Base-by-base conservation (phyloP, 2,888 invertebrate genomes). In the Saturnia japonica region DNA sequence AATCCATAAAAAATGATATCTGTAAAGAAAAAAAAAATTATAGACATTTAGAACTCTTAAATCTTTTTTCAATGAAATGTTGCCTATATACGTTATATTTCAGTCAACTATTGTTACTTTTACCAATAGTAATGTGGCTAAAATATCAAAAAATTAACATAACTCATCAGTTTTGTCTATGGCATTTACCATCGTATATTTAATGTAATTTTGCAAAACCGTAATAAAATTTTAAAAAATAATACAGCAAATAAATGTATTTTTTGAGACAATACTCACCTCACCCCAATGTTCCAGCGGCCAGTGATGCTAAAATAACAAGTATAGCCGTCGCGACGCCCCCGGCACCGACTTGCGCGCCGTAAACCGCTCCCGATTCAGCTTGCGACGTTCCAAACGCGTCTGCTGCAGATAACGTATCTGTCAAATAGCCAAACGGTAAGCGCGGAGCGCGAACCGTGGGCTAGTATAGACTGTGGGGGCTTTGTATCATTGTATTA, bases 221-320 rank as follows among this genome's bases (percentile, higher is more conserved):
- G 34, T 34, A 6, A 6, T 4, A 34, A 34, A n/a, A n/a, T n/a
- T n/a, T n/a, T n/a, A n/a, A 1, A 54, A 54, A n/a, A 54, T 22
- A 54, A 2, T 54, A 1, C 11, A 22, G 19, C 60, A 42, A 68
- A 25, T n/a, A 66, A 22, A 67, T 25, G 68, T 16, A 7, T 67
- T 42, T 68, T 34, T 60, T n/a, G 70, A 73, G 74, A 54, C 2
- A 72, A 72, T 67, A 95, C 96, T 87, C 79, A 96, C 96, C 96
- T 96, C 96, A 96, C 96, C 96, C 96, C 83, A 96, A 94, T 78
- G 95, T 95, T 80, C 96, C 96, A 72, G 96, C 96, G 0, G 95
- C 95, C 68, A 96, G 76, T 0, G 96, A 95, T n/a, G 96, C 96
- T 62, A 95, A 80, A 47, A 96, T 89, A 1, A 95, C 96, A 42